Evolutionary conservation across 2,113 vertebrate genomes (phyloP), one percentile per base, ranked within the genome.

Genomic region (Pseudopipra pipra): DNA sequence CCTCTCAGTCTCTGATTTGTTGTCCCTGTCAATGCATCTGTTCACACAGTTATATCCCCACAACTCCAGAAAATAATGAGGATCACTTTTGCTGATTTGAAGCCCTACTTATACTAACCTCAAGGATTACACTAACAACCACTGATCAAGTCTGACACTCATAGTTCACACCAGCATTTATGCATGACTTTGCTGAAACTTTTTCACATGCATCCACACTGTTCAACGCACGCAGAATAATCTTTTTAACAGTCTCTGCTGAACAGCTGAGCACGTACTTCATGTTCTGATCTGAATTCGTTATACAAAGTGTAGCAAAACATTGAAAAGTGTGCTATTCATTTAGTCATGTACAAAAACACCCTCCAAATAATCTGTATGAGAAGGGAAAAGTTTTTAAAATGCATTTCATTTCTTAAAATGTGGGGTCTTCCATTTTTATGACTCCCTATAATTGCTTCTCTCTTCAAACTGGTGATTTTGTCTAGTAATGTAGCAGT

Each of bases 401-500:
- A 96, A 44, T 43, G 43, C 4, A 72, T 71, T 89, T 85, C 8
- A 39, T 68, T 94, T 93, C 61, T 90, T 89, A 94, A 95, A 93
- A 93, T 74, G 87, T 77, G 78, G 28, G 79, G 78, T 94, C 94
- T 94, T 84, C 81, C 66, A 67, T 84, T 97, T 96, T 94, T 97
- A 91, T 76, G 76, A 92, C 91, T 91, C 93, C 63, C 54, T 90
- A 68, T 93, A 97, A 97, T 95, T 97, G 73, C 91, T 91, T 85
- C 84, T 94, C 83, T 90, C 85, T 90, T 92, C 89, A 87, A 93
- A 92, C 91, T 83, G 86, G 85, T 90, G 95, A 95, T 95, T 95
- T 96, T 93, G 86, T 95, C 81, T 96, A 89, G 95, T 96, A 97
- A 95, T 71, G 87, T 74, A 95, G 91, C 94, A 87, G 96, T 97